Conservation (phyloP, 37 sponge, comb jelly and placozoan species). For the Dysidea cf. avara region DNA sequence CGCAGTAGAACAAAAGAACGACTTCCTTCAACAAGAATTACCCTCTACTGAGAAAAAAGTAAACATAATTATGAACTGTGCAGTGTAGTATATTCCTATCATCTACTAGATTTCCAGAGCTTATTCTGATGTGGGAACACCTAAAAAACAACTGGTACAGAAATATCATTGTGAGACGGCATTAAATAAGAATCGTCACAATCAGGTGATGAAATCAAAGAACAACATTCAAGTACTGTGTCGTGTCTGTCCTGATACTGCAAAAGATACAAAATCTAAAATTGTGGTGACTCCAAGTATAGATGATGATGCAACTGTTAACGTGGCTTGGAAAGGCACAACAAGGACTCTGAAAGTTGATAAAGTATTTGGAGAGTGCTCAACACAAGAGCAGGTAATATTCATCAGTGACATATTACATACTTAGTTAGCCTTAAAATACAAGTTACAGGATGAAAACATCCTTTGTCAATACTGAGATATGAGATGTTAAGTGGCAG, state of each 20-base stretch:
- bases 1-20: too few relatives aligned
- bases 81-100: too few relatives aligned
- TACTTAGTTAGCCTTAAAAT: too few relatives aligned
- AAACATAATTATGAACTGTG: too few relatives aligned
- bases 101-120: too few relatives aligned
- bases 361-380: constrained; percentile 45
- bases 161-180: constrained; percentile 60
- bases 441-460: too few relatives aligned
- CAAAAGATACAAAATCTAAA: constrained; percentile 33
- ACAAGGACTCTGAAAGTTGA: constrained; percentile 53
- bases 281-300: constrained; percentile 35
- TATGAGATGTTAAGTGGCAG: too few relatives aligned
- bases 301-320: constrained; percentile 47
- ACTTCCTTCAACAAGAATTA: too few relatives aligned
- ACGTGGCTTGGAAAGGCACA: constrained; percentile 16
- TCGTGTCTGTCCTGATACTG: constrained; percentile 61
- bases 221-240: constrained; percentile 79
- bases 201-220: constrained; percentile 62
- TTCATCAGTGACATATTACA: too few relatives aligned
- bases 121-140: not conserved
- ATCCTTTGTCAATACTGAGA: too few relatives aligned
- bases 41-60: too few relatives aligned
- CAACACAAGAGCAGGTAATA: constrained; percentile 69
- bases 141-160: constrained; percentile 24
- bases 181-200: constrained; percentile 47